Evolutionary conservation across 2,797 vertebrate species (phyloP).

Genomic region (Hemitrygon akajei): DNA sequence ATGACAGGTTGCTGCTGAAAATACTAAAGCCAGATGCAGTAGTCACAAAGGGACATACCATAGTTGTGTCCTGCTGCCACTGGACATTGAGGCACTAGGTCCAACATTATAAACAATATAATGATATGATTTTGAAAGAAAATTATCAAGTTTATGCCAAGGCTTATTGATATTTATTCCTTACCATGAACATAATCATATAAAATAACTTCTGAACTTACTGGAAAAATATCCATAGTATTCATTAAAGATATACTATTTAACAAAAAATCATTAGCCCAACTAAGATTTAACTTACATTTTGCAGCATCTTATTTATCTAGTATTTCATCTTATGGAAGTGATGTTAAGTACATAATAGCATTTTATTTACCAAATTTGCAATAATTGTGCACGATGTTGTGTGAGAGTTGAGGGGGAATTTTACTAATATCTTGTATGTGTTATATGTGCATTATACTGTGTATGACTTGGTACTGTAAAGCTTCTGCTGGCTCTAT

Average conservation of each 20-base stretch:
- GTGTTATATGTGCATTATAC: no score
- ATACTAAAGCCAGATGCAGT: no score
- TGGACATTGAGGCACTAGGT: no score
- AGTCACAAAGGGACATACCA: no score
- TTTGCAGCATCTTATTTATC: not conserved
- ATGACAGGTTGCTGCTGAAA: no score
- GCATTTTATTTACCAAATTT: not conserved
- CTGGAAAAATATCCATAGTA: not conserved
- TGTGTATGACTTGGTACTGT: no score
- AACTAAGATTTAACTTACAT: not conserved
- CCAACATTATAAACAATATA: no score
- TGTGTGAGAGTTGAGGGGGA: no score
- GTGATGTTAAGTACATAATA: not conserved
- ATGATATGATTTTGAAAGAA: no score
- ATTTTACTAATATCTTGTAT: no score
- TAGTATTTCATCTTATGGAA: not conserved
- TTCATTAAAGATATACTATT: not conserved
- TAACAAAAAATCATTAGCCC: not conserved
- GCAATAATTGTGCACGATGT: not conserved
- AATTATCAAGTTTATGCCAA: not conserved
- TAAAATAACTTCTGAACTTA: slow-evolving; percentile 9
- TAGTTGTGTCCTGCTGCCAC: no score
- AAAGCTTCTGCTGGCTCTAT: no score
- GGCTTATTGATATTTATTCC: not conserved
- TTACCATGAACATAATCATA: not conserved